Conservation (phyloP, 2,113 vertebrate species). For the Manacus vitellinus region DNA sequence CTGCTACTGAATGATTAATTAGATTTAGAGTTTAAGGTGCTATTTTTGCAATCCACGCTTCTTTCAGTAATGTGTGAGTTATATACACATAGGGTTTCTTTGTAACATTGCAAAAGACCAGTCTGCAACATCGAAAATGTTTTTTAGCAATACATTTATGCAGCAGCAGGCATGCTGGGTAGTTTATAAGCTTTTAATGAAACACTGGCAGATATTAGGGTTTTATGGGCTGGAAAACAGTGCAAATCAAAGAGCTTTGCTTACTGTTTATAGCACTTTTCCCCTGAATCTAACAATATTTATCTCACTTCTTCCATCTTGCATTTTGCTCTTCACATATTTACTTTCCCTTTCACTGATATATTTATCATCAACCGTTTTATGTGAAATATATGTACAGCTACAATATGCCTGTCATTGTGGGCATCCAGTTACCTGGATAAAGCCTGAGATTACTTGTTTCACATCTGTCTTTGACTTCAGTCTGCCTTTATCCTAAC, state of each 20-base stretch:
- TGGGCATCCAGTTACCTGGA: neutral
- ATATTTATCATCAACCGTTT: neutral
- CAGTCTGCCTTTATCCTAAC: neutral
- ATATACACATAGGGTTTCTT: constrained; percentile 31
- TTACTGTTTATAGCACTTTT: constrained; percentile 71
- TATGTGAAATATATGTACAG: neutral
- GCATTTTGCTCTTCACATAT: constrained; percentile 67
- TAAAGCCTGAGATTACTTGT: neutral
- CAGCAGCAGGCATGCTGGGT: constrained; percentile 25
- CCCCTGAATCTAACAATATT: constrained; percentile 63
- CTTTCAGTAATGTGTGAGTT: constrained; percentile 26
- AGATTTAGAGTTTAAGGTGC: constrained; percentile 21
- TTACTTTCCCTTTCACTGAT: constrained; percentile 65
- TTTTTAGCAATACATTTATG: constrained; percentile 54
- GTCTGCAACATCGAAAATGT: neutral
- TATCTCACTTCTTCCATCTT: constrained; percentile 67
- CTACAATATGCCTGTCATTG: neutral
- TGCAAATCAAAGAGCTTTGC: constrained; percentile 75
- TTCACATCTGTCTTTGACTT: neutral
- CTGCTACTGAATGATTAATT: constrained; percentile 24
- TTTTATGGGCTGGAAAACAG: constrained; percentile 80
- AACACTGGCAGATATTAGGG: constrained; percentile 59
- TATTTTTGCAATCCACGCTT: constrained; percentile 2
- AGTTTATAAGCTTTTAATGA: constrained; percentile 73
- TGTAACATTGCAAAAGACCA: constrained; percentile 37